Percentiles rank a stretch among this genome's conserved stretches.
phyloP scores from a whole-genome alignment of 2,888 invertebrate species.

The Shargacucullia verbasci region DNA sequence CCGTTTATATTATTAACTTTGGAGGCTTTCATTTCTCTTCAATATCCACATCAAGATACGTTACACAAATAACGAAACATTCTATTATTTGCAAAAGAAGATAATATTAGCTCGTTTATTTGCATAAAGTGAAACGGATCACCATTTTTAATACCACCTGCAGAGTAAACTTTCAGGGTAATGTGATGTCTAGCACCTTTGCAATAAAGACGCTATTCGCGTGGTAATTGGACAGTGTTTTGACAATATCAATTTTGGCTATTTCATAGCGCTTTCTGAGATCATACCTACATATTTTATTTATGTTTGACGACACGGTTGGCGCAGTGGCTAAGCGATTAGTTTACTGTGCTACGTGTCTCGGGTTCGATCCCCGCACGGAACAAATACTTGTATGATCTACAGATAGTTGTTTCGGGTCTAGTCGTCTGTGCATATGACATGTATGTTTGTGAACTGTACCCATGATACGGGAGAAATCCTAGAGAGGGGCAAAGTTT shows the following conservation, averaged over 20 bases:
- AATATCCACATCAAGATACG: constrained; percentile 28
- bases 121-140: constrained; percentile 39
- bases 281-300: constrained; percentile 23
- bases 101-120: constrained; percentile 49
- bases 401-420: no score
- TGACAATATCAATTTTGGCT: constrained; percentile 28
- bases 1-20: constrained; percentile 11
- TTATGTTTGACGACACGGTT: no score
- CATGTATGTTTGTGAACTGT: no score
- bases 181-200: background rate
- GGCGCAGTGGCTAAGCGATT: no score
- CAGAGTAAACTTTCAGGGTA: background rate
- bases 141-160: constrained; percentile 31
- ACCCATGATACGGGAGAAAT: no score
- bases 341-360: no score
- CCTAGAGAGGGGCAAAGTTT: no score
- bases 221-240: constrained; percentile 1
- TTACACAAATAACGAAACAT: constrained; percentile 33
- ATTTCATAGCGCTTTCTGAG: constrained; percentile 14
- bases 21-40: constrained; percentile 11
- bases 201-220: background rate
- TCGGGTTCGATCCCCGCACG: no score
- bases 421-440: no score
- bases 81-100: constrained; percentile 43
- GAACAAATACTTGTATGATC: no score